Base-by-base conservation (phyloP, 2,113 vertebrate species). In the Chionis minor region DNA sequence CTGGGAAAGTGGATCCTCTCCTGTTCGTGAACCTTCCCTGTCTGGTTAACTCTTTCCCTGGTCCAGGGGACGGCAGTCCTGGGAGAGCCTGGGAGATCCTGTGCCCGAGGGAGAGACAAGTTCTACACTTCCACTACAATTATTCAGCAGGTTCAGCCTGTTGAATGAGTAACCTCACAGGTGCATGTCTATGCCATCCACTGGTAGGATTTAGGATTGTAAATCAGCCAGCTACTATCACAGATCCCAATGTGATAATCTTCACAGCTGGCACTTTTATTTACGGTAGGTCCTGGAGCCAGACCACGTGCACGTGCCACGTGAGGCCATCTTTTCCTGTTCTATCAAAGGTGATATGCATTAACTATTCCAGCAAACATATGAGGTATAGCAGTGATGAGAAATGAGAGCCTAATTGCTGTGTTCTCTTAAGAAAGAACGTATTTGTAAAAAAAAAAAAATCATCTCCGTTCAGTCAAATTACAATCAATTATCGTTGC, bases 11-110 rank as follows among this genome's bases (percentile, higher is more conserved):
- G 24, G 42, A 71, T 61, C 58, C 49, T 40, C 22, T 54, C 1
- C 0, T 27, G 5, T 16, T 55, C 2, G 0, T 72, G 75, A 51
- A 35, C 42, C n/a, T 72, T 47, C n/a, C 19, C 42, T 45, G 15
- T 38, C 47, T 35, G 18, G 14, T 81, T 61, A 81, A 15, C 14
- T 28, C 12, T 44, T 49, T 22, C 21, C 19, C 27, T 30, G 30
- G 35, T 23, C 51, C 71, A 45, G 47, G 72, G 72, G 27, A 21
- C 0, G 2, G 24, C 54, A 52, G 9, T 20, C 10, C 32, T 51
- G 24, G 70, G 44, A 52, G 40, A 59, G 13, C 20, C 40, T 66
- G 44, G 69, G 26, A 77, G 28, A 58, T 26, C 20, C 47, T 7
- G 23, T 77, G 24, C 63, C 28, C 10, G 24, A 38, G 45, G 30